Percentiles rank a stretch among this genome's conserved stretches.
These are phyloP conservation scores for Pammene fasciana DNA, from an alignment of 2,888 invertebrate genomes.

Conservation along the genomic window DNA sequence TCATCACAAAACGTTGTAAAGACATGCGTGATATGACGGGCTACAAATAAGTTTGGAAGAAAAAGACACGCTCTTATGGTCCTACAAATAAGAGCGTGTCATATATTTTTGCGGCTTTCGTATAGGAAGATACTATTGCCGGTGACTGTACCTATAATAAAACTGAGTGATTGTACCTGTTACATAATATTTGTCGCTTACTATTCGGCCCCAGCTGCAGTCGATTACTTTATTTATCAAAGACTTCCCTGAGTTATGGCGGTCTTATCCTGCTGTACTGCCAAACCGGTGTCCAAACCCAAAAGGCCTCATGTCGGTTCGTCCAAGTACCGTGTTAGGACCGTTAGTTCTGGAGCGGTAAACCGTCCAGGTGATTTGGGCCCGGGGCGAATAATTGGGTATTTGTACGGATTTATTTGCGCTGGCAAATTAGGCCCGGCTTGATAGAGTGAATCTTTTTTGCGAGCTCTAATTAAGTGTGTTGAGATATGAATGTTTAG, in stretches of 20 bases:
- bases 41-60: no score
- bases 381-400: constrained; percentile 33
- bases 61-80: no score
- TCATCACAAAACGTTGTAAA: no score
- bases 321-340: background rate
- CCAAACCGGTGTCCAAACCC: background rate
- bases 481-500: background rate
- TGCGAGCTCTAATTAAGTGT: background rate
- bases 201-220: constrained; percentile 27
- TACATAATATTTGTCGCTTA: background rate
- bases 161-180: no score
- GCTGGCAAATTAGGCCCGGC: constrained; percentile 14
- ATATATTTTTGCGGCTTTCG: no score
- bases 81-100: no score
- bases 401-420: constrained; percentile 36
- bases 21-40: no score
- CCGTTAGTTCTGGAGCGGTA: background rate
- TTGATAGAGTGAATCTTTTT: constrained; percentile 16
- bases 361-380: constrained; percentile 37
- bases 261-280: constrained; percentile 29
- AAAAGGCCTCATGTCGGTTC: background rate
- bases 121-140: no score
- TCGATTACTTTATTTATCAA: constrained; percentile 40
- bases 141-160: no score
- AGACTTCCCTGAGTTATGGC: constrained; percentile 34